A percentile compares a stretch with the other conserved stretches of the same genome.
Conservation (phyloP, 1,140 invertebrate species). For the Aradophagus sp. region DNA sequence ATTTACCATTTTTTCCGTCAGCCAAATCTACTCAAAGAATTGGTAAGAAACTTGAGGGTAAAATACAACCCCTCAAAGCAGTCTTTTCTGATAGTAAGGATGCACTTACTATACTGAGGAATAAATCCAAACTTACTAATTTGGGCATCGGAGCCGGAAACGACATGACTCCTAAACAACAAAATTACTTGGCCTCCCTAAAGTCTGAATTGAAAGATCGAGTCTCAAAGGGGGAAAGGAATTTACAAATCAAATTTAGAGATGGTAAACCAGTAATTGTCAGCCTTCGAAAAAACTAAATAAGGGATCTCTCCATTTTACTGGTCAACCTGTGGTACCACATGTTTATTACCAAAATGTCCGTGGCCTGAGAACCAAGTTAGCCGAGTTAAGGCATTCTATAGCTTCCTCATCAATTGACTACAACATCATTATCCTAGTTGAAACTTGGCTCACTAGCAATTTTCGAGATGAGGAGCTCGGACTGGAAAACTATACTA, state of each 20-base stretch:
- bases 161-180: conserved; percentile 2
- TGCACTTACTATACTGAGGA: not conserved
- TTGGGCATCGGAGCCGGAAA: not conserved
- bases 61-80: too few relatives aligned
- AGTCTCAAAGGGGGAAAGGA: conserved; percentile 5
- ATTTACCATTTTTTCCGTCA: not conserved
- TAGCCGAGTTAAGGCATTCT: not conserved
- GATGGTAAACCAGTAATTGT: too few relatives aligned
- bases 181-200: not conserved
- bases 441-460: conserved; percentile 19
- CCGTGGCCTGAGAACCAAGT: too few relatives aligned
- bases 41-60: not conserved
- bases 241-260: conserved; percentile 3
- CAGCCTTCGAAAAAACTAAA: conserved; percentile 14
- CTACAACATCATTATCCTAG: conserved; percentile 13
- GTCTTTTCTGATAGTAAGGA: not conserved
- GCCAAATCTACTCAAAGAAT: conserved; percentile 1
- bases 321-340: too few relatives aligned
- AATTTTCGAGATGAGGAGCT: conserved; percentile 6
- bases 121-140: not conserved
- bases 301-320: not conserved
- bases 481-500: conserved; percentile 4
- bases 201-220: not conserved
- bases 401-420: not conserved
- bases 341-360: conserved; percentile 23